Percentiles rank a stretch among this genome's conserved stretches.
phyloP scores from a whole-genome alignment of 2,113 vertebrate species.

The Atractosteus spatula region DNA sequence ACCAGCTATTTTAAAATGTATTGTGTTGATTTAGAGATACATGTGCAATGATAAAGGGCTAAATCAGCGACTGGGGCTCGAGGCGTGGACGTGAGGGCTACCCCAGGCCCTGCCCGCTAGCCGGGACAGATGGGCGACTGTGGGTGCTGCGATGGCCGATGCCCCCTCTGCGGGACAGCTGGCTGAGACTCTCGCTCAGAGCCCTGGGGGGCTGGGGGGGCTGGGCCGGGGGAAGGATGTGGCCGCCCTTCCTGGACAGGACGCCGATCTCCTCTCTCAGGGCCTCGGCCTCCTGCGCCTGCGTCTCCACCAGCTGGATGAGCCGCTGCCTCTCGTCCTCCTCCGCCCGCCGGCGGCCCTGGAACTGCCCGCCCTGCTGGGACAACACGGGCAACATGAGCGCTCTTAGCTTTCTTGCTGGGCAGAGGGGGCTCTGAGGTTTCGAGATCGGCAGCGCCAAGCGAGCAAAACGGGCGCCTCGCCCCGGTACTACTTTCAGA shows the following conservation, averaged over 20 bases:
- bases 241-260: conserved; percentile 59
- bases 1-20: too few species aligned
- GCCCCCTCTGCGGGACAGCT: not conserved
- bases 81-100: too few species aligned
- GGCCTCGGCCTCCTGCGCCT: conserved; percentile 41
- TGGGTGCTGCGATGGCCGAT: not conserved
- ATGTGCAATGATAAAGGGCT: too few species aligned
- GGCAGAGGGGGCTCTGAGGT: too few species aligned
- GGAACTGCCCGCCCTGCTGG: conserved; percentile 68
- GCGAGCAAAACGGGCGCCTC: too few species aligned
- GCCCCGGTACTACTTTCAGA: too few species aligned
- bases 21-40: too few species aligned
- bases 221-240: conserved; percentile 54
- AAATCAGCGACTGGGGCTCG: too few species aligned
- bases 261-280: conserved; percentile 66
- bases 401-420: not conserved
- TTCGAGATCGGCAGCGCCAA: too few species aligned
- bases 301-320: conserved; percentile 50
- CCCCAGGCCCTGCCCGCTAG: conserved; percentile 20
- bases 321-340: conserved; percentile 55
- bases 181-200: not conserved
- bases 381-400: not conserved
- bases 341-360: conserved; percentile 45
- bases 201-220: conserved; percentile 14
- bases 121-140: conserved; percentile 43